Evolutionary conservation across 2,888 invertebrate genomes (phyloP), one percentile per base, ranked within the genome.

Genomic region (Eurytoma adleriae): DNA sequence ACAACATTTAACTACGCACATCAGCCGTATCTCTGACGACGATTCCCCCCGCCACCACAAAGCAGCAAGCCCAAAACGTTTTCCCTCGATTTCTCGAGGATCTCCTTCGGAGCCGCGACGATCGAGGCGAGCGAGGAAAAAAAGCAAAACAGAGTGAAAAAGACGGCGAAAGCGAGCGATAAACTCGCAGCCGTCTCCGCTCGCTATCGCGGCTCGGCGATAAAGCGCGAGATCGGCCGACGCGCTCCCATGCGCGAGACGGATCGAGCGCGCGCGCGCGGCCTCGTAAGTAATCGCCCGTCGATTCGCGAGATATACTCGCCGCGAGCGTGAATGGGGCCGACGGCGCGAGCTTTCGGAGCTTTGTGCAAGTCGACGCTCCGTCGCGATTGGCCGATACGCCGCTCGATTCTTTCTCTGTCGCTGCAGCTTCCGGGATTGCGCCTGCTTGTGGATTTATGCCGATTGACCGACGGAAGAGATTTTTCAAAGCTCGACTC

Each of bases 261-360:
- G 18, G 52, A 69, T 72, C 24, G 57, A 18, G 18, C 20, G 56
- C 40, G 18, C 20, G 56, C 40, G 54, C 24, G 54, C 73, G 13
- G 64, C 40, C 14, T 73, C 64, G 62, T 64, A 82, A 81, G 70
- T 56, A 59, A 68, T 78, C 72, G 74, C 40, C 59, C 50, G 57
- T 68, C 68, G 70, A 70, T 62, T 78, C 52, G 78, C 54, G 54
- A 68, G 68, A 69, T 66, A 68, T 66, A 67, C 69, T 56, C 68
- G 24, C 24, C 2, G 24, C 24, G 24, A 24, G 24, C 24, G 66
- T 62, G 70, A 56, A 70, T 54, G 14, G 16, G 68, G 12, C 27
- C 30, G 61, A 0, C 16, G 24, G 10, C 18, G 24, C 12, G 59
- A 59, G 59, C 18, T 10, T 18, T n/a, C n/a, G 10, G 10, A 40